phyloP scores from a whole-genome alignment of 2,888 invertebrate species.

The Amblyjoppa fuscipennis region DNA sequence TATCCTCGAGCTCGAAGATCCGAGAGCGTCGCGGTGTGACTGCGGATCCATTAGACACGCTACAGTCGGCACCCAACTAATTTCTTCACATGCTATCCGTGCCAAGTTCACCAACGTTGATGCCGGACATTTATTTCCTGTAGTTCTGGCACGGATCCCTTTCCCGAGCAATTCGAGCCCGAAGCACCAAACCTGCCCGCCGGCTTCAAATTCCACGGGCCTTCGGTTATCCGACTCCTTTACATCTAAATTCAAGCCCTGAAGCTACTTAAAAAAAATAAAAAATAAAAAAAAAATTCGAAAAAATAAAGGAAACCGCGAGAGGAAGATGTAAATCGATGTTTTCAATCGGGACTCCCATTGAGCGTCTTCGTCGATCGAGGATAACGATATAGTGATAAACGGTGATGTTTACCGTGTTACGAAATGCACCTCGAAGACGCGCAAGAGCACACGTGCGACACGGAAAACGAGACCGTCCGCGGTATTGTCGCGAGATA shows the following conservation, averaged over 20 bases:
- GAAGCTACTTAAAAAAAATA: neutral
- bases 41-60: conserved; percentile 49
- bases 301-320: neutral
- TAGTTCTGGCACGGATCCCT: conserved; percentile 65
- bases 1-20: conserved; percentile 42
- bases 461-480: neutral
- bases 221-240: conserved; percentile 51
- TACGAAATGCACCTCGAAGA: neutral
- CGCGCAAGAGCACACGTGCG: neutral
- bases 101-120: conserved; percentile 63
- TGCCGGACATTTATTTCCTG: conserved; percentile 63
- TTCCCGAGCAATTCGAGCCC: conserved; percentile 46
- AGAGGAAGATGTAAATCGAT: neutral
- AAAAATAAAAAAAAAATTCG: conserved; percentile 1
- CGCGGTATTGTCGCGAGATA: conserved; percentile 25
- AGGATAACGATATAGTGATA: neutral
- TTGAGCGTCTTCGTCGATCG: neutral
- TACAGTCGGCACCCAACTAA: conserved; percentile 44
- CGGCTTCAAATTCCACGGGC: conserved; percentile 40
- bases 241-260: conserved; percentile 19
- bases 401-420: neutral
- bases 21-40: conserved; percentile 19
- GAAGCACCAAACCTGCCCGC: conserved; percentile 15
- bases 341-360: neutral
- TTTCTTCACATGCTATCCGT: conserved; percentile 32